A percentile compares a stretch with the other conserved stretches of the same genome.
phyloP scores from a whole-genome alignment of 2,113 vertebrate species.

The human region DNA sequence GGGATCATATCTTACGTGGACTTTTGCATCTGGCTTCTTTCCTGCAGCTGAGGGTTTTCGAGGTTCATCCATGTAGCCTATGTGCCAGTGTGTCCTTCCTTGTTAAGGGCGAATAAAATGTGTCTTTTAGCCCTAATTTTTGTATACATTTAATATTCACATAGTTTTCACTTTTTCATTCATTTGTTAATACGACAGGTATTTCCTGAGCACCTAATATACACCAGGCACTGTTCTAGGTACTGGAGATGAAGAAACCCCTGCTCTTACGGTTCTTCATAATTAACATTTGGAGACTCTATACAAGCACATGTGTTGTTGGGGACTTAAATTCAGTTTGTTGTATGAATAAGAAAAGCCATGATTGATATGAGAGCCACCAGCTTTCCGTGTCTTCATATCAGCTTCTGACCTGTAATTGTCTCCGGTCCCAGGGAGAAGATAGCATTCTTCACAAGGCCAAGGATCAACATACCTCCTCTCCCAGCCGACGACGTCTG shows the following conservation, averaged over 20 bases:
- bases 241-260: background rate
- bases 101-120: background rate
- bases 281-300: background rate
- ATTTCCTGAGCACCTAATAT: background rate
- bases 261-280: background rate
- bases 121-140: background rate
- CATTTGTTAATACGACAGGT: background rate
- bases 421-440: constrained; percentile 92
- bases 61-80: background rate
- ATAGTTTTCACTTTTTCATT: background rate
- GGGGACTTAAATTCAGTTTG: background rate
- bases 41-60: background rate
- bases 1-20: background rate
- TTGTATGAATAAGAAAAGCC: background rate
- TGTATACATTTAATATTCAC: background rate
- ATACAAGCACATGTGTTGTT: background rate
- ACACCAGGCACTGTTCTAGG: background rate
- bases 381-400: background rate
- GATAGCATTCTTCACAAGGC: constrained; percentile 99
- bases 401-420: constrained; percentile 53
- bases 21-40: background rate
- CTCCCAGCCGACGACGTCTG: constrained; percentile 98
- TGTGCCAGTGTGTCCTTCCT: background rate
- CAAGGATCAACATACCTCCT: constrained; percentile 98
- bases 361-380: background rate